A percentile compares a stretch with the other conserved stretches of the same genome.
These are phyloP conservation scores for Orthonychiurus folsomi DNA, from an alignment of 2,888 invertebrate species.

Conservation along the genomic window DNA sequence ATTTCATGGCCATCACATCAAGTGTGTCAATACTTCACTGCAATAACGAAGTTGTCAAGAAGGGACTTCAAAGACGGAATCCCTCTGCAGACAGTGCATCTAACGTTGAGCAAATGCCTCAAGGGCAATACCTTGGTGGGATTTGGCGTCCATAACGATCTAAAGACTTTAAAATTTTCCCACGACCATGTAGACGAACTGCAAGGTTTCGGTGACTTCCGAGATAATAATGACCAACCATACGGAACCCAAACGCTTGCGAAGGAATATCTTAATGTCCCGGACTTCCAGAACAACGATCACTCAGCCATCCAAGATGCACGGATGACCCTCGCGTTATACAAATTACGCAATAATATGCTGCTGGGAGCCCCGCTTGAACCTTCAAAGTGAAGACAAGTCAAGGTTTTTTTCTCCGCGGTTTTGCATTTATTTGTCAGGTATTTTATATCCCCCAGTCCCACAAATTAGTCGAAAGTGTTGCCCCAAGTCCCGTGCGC, in stretches of 20 bases:
- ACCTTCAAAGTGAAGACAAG: no score
- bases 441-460: no score
- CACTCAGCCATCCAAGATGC: constrained; percentile 7
- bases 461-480: no score
- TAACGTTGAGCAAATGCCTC: background rate
- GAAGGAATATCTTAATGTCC: background rate
- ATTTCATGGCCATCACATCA: background rate
- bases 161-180: background rate
- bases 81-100: background rate
- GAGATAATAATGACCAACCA: background rate
- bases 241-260: background rate
- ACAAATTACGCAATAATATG: background rate
- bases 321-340: background rate
- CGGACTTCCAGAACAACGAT: background rate
- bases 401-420: no score
- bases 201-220: background rate
- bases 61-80: background rate
- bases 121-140: background rate
- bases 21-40: constrained; percentile 3
- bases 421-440: no score
- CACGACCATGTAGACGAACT: background rate
- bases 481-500: no score
- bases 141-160: background rate
- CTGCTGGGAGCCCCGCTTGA: no score
- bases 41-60: background rate